Base-by-base conservation (phyloP, 2,113 vertebrate genomes). In the Siniperca knerii region DNA sequence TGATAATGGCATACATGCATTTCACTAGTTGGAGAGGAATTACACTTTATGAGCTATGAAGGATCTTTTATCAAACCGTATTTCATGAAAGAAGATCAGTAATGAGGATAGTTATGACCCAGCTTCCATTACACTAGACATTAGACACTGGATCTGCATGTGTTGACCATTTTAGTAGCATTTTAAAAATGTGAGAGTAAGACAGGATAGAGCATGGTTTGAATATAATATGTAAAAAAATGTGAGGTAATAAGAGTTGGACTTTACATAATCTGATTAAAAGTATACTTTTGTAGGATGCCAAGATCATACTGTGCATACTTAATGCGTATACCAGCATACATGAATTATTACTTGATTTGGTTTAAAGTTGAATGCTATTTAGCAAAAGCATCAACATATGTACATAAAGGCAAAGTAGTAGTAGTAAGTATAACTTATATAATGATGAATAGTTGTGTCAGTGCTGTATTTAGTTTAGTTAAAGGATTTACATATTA, bases 331-430 rank as follows among this genome's bases (percentile, higher is more conserved):
- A 33, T 23, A 57, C 4, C 11, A 33, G 40, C 21, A 35, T 13
- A 2, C 9, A 74, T 10, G 21, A 4, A 61, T 50, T 10, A 64
- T 76, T 37, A 18, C 33, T 20, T 46, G 0, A 76, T 83, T 80
- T 33, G 6, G 50, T 15, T 75, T 33, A 68, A 33, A 58, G 29
- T 42, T 76, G 5, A 55, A 61, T 20, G 35, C 4, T 52, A 73
- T 73, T 87, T 40, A 68, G 72, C n/a, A 75, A 78, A 78, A 78
- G 67, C n/a, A 61, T 60, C 20, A 80, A 46, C 2, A 58, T 25
- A 20, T n/a, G 46, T 20, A 20, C 33, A 54, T 20, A 8, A 81
- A 68, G 18, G 20, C 23, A 74, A 52, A 69, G 1, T 55, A 69
- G 35, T 35, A 65, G 57, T 18, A 81, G 25, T 73, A 37, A 48